Evolutionary conservation across 1,140 invertebrate genomes (phyloP), one percentile per base, ranked within the genome.

Genomic region (Schlechtendalia chinensis): DNA sequence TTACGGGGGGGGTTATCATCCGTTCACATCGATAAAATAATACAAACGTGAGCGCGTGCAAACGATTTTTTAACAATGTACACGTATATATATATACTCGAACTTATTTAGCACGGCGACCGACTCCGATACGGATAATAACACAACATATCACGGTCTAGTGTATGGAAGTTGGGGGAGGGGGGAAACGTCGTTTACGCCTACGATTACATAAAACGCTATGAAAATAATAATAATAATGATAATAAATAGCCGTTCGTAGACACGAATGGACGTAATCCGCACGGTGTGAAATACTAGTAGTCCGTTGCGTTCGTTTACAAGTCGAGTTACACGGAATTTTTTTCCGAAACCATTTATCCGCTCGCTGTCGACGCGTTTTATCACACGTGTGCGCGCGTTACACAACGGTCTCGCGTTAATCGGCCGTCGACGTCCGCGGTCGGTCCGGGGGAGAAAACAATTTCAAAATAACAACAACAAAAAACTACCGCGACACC

Each of bases 291-390:
- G 22, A 19, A 58, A 39, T 58, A 75, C 54, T 56, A 58, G 27
- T 75, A 75, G 17, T 58, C 22, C 45, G 58, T 58, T 32, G 72
- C 29, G 29, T 75, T 75, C 58, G 12, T 75, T 75, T 58, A 75
- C n/a, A 32, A 58, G 29, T 54, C 24, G 22, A 32, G 29, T 1
- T 58, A 75, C 29, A 53, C 12, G 8, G 29, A 39, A 24, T 75
- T 29, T 58, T 39, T 50, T 22, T 58, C 39, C 14, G n/a, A 53
- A 27, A 72, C 69, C 22, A 74, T 56, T 56, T 69, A 10, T 69
- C 45, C 45, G 22, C 22, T n/a, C 32, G 32, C 8, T 50, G 67
- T 69, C 67, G 24, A 50, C 22, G 17, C 14, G 3, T 22, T 17
- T 50, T 27, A 69, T 14, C 39, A 24, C 65, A 69, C 12, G 22